Evolutionary conservation across 2,888 invertebrate species (phyloP), one percentile per base, ranked within the genome.

Genomic region (Erynnis tages): DNA sequence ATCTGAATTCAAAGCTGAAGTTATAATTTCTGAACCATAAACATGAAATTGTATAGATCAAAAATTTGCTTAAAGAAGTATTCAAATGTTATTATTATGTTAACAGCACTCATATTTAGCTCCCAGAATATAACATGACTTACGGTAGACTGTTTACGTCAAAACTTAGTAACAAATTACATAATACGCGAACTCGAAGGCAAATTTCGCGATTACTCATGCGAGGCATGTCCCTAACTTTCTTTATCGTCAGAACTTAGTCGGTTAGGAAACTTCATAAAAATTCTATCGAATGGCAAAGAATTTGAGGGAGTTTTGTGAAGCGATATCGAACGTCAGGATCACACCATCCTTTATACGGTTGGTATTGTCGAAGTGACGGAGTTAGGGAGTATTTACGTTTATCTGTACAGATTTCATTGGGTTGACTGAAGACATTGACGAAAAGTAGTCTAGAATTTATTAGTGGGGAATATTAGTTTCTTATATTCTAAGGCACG

Each of bases 221-320:
- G 62, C 64, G 63, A 58, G 57, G 49, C 64, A 58, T 60, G 62
- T 54, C 55, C 52, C 37, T 17, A 63, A 63, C 57, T 62, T 61
- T 47, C 38, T 37, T 60, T 57, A 56, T 58, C 55, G 48, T 62
- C 56, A 56, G 55, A 63, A 63, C 57, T 59, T 56, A 47, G 45
- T 41, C 48, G 47, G 52, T 54, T 64, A 55, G 56, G 41, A 60
- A 69, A 72, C 62, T 71, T 73, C 62, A 68, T 71, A 74, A 75
- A 76, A 75, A 71, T 71, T 72, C 69, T 69, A 70, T 73, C 61
- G 66, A 66, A 69, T 68, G 58, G 65, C 64, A 60, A 61, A 66
- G 65, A 62, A 58, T 61, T 61, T 56, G 35, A 55, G 54, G 44
- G 56, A 62, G 63, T 66, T 63, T 56, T 40, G 41, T 44, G 60